Percentiles rank a stretch among this genome's conserved stretches.
Conservation (phyloP, 2,113 vertebrate genomes). For the Semnornis frantzii region DNA sequence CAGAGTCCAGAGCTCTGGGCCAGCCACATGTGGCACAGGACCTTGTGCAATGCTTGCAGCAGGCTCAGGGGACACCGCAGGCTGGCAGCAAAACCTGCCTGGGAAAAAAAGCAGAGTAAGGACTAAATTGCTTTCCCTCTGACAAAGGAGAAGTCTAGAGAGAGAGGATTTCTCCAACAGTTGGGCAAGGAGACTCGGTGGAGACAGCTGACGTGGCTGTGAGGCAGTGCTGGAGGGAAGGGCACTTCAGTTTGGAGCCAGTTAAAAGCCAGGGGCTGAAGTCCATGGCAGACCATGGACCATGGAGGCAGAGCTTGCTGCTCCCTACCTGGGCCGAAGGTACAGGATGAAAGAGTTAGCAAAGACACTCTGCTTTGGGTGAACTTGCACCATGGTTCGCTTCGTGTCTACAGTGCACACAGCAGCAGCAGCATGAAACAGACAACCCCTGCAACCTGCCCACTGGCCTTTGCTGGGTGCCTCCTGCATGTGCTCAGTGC, state of each 20-base stretch:
- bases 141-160: background rate
- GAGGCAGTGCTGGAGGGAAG: background rate
- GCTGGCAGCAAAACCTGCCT: slow-evolving; percentile 15
- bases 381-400: background rate
- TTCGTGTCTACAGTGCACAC: background rate
- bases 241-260: background rate
- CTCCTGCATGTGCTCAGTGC: background rate
- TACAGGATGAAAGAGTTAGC: background rate
- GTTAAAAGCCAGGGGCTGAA: background rate
- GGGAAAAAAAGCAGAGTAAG: background rate
- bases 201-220: background rate
- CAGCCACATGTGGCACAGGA: background rate
- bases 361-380: background rate
- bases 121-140: background rate
- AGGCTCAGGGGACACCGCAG: background rate
- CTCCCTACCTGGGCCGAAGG: background rate
- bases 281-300: background rate
- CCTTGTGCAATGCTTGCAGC: fast-evolving
- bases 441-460: background rate
- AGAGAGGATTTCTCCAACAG: background rate
- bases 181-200: fast-evolving
- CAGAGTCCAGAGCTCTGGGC: background rate
- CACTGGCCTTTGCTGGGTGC: background rate
- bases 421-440: background rate
- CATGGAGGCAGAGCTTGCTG: background rate